phyloP scores from a whole-genome alignment of 2,113 vertebrate genomes.

The Ptychochromis oligacanthus region DNA sequence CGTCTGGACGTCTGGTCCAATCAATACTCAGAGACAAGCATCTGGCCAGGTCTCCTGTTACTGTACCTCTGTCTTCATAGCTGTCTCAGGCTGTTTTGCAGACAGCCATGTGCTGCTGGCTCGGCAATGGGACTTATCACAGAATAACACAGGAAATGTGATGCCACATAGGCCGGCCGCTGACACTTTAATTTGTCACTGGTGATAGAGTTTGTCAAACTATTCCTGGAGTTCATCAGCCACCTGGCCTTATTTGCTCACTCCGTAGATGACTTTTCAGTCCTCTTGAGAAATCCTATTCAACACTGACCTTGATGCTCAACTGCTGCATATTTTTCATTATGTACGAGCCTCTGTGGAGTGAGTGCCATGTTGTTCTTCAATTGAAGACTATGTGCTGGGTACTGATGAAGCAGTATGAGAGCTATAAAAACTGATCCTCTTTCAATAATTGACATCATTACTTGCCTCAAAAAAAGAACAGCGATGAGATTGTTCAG shows the following conservation, averaged over 20 bases:
- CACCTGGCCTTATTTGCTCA: slow-evolving; percentile 52
- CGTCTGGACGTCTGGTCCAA: slow-evolving; percentile 55
- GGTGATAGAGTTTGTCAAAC: slow-evolving; percentile 67
- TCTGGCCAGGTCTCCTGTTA: slow-evolving; percentile 58
- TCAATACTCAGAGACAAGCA: slow-evolving; percentile 59
- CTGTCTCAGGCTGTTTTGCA: slow-evolving; percentile 30
- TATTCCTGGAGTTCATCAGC: slow-evolving; percentile 54
- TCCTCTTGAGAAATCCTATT: slow-evolving; percentile 49
- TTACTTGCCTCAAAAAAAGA: not conserved
- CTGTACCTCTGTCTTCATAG: slow-evolving; percentile 35
- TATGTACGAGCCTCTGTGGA: slow-evolving; percentile 24
- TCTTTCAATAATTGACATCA: slow-evolving; percentile 21
- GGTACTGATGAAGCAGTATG: slow-evolving; percentile 19
- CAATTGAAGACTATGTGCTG: not conserved
- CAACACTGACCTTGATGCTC: slow-evolving; percentile 65
- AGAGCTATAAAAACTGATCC: not conserved
- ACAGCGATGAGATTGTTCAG: not conserved
- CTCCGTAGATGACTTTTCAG: slow-evolving; percentile 37
- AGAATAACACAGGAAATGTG: slow-evolving; percentile 52
- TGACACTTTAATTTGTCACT: slow-evolving; percentile 70
- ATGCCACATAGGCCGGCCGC: slow-evolving; percentile 24
- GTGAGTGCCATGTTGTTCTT: slow-evolving; percentile 8
- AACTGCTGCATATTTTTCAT: slow-evolving; percentile 46
- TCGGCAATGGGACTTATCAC: slow-evolving; percentile 34
- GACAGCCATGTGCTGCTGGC: slow-evolving; percentile 28